These are phyloP conservation scores for Drosophila cognata DNA, from an alignment of 2,888 invertebrate genomes.

Conservation along the genomic window DNA sequence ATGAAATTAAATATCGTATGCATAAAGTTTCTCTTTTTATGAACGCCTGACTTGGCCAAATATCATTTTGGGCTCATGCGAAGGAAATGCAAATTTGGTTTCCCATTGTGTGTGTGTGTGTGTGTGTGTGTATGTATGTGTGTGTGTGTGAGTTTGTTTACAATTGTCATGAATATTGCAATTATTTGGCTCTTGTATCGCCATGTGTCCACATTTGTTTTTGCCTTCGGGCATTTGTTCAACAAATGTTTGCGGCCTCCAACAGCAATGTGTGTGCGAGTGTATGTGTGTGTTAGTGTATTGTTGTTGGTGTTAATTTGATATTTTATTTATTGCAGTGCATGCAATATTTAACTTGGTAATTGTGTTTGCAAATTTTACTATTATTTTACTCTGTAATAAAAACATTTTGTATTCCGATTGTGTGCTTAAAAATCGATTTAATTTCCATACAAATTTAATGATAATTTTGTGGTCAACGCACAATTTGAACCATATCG, in stretches of 20 bases:
- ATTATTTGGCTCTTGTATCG: slow-evolving; percentile 72
- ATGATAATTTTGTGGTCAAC: slow-evolving; percentile 15
- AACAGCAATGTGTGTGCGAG: slow-evolving; percentile 14
- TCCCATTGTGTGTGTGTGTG: slow-evolving; percentile 26
- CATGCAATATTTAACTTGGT: slow-evolving; percentile 73
- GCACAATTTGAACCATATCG: slow-evolving; percentile 19
- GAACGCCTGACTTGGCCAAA: slow-evolving; percentile 49
- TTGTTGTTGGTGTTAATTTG: slow-evolving; percentile 74
- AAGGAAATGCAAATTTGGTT: slow-evolving; percentile 65
- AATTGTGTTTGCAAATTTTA: slow-evolving; percentile 69
- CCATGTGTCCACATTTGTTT: slow-evolving; percentile 67
- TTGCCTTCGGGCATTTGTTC: slow-evolving; percentile 70
- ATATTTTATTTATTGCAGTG: slow-evolving; percentile 77
- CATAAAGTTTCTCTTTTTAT: slow-evolving; percentile 36
- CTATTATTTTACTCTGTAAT: slow-evolving; percentile 10
- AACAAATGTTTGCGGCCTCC: slow-evolving; percentile 72
- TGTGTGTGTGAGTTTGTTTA: slow-evolving; percentile 42
- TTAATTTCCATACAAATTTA: slow-evolving; percentile 27
- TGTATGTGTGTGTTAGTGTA: slow-evolving; percentile 16
- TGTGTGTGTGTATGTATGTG: slow-evolving; percentile 21
- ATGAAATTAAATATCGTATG: slow-evolving; percentile 56
- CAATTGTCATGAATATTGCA: slow-evolving; percentile 78
- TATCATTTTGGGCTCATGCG: slow-evolving; percentile 52
- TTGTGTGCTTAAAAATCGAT: slow-evolving; percentile 56
- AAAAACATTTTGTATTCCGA: slow-evolving; percentile 13